Evolutionary conservation across 2,113 vertebrate genomes (phyloP).

Genomic region (Sturnus vulgaris): DNA sequence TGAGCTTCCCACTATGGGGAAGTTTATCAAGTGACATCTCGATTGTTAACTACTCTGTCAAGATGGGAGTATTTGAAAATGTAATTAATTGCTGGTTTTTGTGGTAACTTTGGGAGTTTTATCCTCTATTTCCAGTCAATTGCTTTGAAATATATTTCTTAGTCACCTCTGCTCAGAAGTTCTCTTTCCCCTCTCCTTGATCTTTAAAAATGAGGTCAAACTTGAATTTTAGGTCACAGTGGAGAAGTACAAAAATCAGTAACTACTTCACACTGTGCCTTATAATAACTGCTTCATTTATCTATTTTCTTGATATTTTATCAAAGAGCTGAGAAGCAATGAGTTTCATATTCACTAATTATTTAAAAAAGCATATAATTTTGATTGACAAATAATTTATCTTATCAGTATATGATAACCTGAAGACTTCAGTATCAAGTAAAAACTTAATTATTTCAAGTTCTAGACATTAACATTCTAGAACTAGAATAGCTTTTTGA

Average conservation of each 20-base stretch:
- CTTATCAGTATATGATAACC: neutral
- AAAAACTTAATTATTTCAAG: neutral
- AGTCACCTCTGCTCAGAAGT: neutral
- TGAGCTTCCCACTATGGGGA: neutral
- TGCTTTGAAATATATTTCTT: neutral
- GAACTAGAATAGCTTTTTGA: neutral
- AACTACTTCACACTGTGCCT: neutral
- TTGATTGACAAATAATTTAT: neutral
- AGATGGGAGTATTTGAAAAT: neutral
- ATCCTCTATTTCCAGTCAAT: neutral
- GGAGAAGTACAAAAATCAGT: neutral
- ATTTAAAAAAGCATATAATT: neutral
- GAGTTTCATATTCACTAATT: neutral
- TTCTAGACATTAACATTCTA: neutral
- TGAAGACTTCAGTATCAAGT: neutral
- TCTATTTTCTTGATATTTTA: neutral
- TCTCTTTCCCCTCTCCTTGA: neutral
- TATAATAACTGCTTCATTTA: neutral
- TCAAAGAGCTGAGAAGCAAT: neutral
- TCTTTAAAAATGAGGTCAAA: conserved; percentile 29
- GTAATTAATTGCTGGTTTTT: neutral
- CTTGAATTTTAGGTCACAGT: conserved; percentile 9
- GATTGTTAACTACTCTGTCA: neutral
- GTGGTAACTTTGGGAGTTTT: neutral
- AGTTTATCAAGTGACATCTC: neutral